These are phyloP conservation scores for Heliconius eleuchia DNA, from an alignment of 1,140 invertebrate genomes.

Conservation along the genomic window DNA sequence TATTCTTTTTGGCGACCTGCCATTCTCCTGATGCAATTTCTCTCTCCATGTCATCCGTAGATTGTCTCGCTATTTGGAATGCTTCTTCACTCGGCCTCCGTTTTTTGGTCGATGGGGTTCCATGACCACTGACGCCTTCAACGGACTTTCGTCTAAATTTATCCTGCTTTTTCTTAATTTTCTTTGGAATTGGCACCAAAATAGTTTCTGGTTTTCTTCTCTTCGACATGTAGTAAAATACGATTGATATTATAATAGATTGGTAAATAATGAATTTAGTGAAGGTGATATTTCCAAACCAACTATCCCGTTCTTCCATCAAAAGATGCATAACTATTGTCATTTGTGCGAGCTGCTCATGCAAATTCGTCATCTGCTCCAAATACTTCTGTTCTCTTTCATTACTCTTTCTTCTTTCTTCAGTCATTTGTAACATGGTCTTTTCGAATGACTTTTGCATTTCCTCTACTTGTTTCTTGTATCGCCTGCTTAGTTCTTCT, in stretches of 20 bases:
- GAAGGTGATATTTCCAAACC: slow-evolving; percentile 83
- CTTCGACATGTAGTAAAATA: slow-evolving; percentile 71
- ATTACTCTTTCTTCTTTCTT: slow-evolving; percentile 86
- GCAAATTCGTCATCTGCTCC: slow-evolving; percentile 83
- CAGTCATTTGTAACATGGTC: slow-evolving; percentile 88
- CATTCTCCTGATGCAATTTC: slow-evolving; percentile 78
- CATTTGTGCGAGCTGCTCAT: slow-evolving; percentile 84
- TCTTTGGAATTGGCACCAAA: slow-evolving; percentile 58
- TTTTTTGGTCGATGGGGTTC: slow-evolving; percentile 78
- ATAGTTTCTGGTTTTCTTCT: slow-evolving; percentile 57
- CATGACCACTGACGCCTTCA: slow-evolving; percentile 81
- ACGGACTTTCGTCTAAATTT: slow-evolving; percentile 83
- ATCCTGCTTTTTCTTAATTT: slow-evolving; percentile 62
- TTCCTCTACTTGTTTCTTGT: slow-evolving; percentile 98
- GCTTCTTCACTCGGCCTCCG: slow-evolving; percentile 90
- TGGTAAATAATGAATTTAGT: slow-evolving; percentile 78
- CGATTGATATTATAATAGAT: slow-evolving; percentile 58
- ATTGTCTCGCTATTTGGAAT: slow-evolving; percentile 84
- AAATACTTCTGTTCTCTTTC: slow-evolving; percentile 85
- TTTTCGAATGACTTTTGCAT: slow-evolving; percentile 93
- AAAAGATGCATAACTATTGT: slow-evolving; percentile 82
- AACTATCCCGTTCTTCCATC: slow-evolving; percentile 85
- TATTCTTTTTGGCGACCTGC: slow-evolving; percentile 70
- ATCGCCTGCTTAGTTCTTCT: slow-evolving; percentile 95
- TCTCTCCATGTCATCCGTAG: slow-evolving; percentile 76